phyloP scores from a whole-genome alignment of 2,113 vertebrate species.

The Tupaia chinensis region DNA sequence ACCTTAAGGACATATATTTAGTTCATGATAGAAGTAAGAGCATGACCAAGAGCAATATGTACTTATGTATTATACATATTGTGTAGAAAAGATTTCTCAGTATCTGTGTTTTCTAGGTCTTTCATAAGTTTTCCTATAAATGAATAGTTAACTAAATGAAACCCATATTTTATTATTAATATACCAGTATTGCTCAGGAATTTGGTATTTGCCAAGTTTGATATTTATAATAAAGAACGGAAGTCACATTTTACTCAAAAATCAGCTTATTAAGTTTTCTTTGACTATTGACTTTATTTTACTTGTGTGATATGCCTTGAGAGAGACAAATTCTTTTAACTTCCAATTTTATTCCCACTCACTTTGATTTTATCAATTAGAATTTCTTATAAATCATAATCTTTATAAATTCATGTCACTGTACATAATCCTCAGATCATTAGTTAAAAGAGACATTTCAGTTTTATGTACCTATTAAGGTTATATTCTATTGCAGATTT shows the following conservation, averaged over 20 bases:
- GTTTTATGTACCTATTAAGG: conserved; percentile 34
- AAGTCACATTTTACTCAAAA: conserved; percentile 10
- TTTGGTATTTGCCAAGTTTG: background rate
- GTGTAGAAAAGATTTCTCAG: background rate
- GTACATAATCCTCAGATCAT: conserved; percentile 56
- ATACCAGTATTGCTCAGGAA: background rate
- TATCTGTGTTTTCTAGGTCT: background rate
- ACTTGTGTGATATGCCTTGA: background rate
- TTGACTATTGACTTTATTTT: background rate
- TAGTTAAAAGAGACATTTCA: conserved; percentile 77
- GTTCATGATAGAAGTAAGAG: background rate
- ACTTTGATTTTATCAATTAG: conserved; percentile 52
- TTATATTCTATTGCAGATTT: conserved; percentile 49
- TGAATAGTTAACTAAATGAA: background rate
- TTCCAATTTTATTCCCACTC: background rate
- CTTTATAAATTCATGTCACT: conserved; percentile 49
- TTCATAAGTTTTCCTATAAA: background rate
- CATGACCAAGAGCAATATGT: background rate
- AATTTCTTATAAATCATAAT: conserved; percentile 58
- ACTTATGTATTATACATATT: background rate
- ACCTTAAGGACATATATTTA: background rate
- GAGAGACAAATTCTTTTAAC: background rate
- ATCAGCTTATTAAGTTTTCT: background rate
- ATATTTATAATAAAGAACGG: background rate
- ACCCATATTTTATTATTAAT: background rate